Conservation (phyloP, 1,140 invertebrate species). For the Tenebrio molitor region DNA sequence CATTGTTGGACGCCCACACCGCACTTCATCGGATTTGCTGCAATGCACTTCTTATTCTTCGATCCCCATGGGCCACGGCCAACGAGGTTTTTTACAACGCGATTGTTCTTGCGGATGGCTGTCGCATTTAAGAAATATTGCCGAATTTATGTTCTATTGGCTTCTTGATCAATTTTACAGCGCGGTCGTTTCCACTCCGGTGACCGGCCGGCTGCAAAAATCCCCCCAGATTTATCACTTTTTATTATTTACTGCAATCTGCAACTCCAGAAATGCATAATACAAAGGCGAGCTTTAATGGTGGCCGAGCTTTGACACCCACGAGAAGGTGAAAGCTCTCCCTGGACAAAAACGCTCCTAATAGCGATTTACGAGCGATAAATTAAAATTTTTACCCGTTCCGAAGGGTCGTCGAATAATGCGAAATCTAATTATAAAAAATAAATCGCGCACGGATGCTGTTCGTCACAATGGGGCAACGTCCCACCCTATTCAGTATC, state of each 20-base stretch:
- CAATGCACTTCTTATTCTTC: conserved; percentile 16
- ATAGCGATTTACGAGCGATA: not conserved
- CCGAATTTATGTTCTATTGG: not conserved
- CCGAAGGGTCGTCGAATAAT: conserved; percentile 45
- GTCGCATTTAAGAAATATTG: not conserved
- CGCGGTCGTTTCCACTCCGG: too few species aligned
- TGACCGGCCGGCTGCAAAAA: too few species aligned
- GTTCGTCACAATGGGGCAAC: conserved; percentile 50
- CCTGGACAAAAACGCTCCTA: too few species aligned
- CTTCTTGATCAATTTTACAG: too few species aligned
- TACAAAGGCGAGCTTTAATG: too few species aligned
- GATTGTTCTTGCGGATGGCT: not conserved
- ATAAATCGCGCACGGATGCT: conserved; percentile 55
- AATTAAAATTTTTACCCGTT: conserved; percentile 21
- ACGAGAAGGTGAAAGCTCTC: too few species aligned
- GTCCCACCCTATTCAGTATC: conserved; percentile 42
- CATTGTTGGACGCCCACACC: conserved; percentile 46
- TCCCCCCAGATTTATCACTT: too few species aligned
- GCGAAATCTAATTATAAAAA: conserved; percentile 58
- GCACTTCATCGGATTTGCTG: conserved; percentile 50
- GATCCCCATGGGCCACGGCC: not conserved
- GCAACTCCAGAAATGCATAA: too few species aligned
- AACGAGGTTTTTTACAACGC: not conserved
- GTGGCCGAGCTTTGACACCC: too few species aligned
- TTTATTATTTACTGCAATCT: too few species aligned